Evolutionary conservation across 2,888 invertebrate genomes (phyloP).

Genomic region (Amphipyra tragopoginis): DNA sequence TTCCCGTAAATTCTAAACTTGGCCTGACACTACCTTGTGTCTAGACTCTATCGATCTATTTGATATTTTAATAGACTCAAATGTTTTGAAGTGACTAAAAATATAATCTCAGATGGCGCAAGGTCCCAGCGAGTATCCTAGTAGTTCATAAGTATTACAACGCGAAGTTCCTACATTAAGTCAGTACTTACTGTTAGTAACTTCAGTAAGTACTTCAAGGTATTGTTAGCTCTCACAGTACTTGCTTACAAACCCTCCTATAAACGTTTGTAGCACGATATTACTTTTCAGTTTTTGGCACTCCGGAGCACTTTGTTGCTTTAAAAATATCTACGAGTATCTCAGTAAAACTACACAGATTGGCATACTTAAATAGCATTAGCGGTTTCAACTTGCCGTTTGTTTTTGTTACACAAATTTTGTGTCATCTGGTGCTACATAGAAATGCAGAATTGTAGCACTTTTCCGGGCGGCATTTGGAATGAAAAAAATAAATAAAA

Average conservation of each 20-base stretch:
- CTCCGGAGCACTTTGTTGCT: too few relatives aligned
- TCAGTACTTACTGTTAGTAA: neutral
- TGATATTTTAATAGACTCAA: too few relatives aligned
- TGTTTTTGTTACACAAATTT: constrained; percentile 12
- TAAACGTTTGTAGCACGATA: neutral
- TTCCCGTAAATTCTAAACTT: too few relatives aligned
- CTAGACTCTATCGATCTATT: too few relatives aligned
- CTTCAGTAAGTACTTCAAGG: constrained; percentile 12
- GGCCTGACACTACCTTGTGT: too few relatives aligned
- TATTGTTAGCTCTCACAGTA: constrained; percentile 6
- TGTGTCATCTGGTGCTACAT: neutral
- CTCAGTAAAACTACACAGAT: neutral
- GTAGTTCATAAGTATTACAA: neutral
- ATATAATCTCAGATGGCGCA: too few relatives aligned
- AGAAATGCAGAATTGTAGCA: neutral
- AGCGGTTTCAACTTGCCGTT: neutral
- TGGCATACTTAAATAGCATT: neutral
- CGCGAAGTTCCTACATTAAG: constrained; percentile 22
- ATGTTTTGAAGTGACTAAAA: too few relatives aligned
- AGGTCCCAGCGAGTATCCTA: neutral
- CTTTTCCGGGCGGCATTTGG: neutral
- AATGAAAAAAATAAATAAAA: neutral
- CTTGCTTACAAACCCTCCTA: neutral
- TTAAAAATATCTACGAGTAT: neutral
- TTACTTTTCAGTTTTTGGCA: too few relatives aligned